A percentile compares a stretch with the other conserved stretches of the same genome.
phyloP scores from a whole-genome alignment of 1,140 invertebrate species.

The Achroia grisella region DNA sequence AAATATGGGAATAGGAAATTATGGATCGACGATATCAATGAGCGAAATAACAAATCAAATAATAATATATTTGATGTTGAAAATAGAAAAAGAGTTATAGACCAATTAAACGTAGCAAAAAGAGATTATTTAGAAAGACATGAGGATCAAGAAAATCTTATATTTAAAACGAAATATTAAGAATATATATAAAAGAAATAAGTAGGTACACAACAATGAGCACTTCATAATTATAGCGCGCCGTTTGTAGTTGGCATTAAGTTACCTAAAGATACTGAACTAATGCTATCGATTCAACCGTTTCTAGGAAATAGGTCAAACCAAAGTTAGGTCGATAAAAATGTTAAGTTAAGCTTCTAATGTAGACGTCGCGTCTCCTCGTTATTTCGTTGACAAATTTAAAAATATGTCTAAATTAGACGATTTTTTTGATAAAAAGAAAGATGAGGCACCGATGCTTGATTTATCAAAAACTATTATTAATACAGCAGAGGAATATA shows the following conservation, averaged over 20 bases:
- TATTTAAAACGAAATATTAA: conserved; percentile 29
- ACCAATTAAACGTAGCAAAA: conserved; percentile 48
- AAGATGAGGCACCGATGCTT: conserved; percentile 85
- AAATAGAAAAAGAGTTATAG: conserved; percentile 51
- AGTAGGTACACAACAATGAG: not conserved
- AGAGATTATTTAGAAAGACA: conserved; percentile 42
- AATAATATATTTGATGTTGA: conserved; percentile 42
- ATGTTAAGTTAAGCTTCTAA: conserved; percentile 13
- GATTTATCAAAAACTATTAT: conserved; percentile 88
- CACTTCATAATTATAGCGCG: conserved; percentile 8
- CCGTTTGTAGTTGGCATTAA: conserved; percentile 37
- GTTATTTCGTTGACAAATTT: conserved; percentile 5
- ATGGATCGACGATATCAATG: conserved; percentile 54
- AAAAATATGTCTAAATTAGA: conserved; percentile 80
- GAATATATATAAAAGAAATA: not conserved
- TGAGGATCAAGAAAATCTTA: conserved; percentile 34
- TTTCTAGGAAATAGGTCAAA: conserved; percentile 30
- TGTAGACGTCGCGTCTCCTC: not conserved
- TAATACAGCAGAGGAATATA: conserved; percentile 86
- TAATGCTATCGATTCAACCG: conserved; percentile 38
- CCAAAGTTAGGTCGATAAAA: conserved; percentile 34
- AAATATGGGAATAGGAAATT: conserved; percentile 70
- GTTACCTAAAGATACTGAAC: conserved; percentile 23
- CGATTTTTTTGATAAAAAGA: conserved; percentile 88
- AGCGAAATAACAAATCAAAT: conserved; percentile 43